A percentile compares a stretch with the other conserved stretches of the same genome.
These are phyloP conservation scores for Eupithecia centaureata DNA, from an alignment of 2,888 invertebrate species.

Conservation along the genomic window DNA sequence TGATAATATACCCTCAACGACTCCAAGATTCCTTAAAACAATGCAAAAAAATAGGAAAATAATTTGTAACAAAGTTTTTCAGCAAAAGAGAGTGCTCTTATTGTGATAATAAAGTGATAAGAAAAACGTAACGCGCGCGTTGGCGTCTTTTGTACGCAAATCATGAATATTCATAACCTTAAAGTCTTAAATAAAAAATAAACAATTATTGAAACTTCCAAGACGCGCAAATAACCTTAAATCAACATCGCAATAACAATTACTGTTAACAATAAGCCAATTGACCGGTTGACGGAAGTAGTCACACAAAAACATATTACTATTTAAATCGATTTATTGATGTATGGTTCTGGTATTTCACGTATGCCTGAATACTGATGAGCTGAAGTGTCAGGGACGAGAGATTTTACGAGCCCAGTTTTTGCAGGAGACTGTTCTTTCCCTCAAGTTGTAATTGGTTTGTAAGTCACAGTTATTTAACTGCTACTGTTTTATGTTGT, in stretches of 20 bases:
- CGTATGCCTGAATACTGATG: conserved; percentile 53
- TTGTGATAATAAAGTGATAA: background rate
- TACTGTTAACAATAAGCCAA: conserved; percentile 57
- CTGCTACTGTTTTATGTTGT: conserved; percentile 30
- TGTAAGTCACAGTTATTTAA: conserved; percentile 31
- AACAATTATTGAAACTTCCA: conserved; percentile 15
- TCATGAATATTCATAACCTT: background rate
- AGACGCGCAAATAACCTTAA: conserved; percentile 18
- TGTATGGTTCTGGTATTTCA: conserved; percentile 52
- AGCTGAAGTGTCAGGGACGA: conserved; percentile 53
- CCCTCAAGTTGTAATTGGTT: conserved; percentile 30
- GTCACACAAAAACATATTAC: conserved; percentile 59
- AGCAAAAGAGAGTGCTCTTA: background rate
- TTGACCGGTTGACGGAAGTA: conserved; percentile 54
- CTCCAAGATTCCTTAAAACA: background rate
- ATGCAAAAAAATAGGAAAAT: background rate
- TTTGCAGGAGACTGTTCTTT: conserved; percentile 47
- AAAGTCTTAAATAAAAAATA: conserved; percentile 3
- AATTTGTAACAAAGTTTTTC: background rate
- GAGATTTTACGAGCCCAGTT: conserved; percentile 52
- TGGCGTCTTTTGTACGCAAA: conserved; percentile 10
- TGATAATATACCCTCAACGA: background rate
- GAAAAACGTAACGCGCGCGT: conserved; percentile 10
- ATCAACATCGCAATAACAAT: conserved; percentile 46
- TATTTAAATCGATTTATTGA: conserved; percentile 62